Conservation (phyloP, 2,888 invertebrate genomes). For the Chymomyza amoena region DNA sequence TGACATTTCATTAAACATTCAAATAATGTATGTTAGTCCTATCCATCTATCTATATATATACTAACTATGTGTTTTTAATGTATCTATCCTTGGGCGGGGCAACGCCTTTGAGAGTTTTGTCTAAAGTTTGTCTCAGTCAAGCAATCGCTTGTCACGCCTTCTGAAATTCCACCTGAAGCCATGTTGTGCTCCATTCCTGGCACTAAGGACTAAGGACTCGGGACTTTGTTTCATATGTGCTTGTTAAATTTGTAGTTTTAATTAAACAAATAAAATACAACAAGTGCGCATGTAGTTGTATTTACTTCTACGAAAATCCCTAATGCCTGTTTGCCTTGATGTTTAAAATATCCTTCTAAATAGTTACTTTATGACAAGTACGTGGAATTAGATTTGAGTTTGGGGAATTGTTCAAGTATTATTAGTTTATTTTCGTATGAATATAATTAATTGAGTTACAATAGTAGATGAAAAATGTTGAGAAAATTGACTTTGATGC, state of each 20-base stretch:
- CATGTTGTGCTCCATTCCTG: not conserved
- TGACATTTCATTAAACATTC: constrained; percentile 45
- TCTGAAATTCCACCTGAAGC: not conserved
- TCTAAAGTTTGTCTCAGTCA: not conserved
- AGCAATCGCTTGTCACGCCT: not conserved
- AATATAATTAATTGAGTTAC: not conserved
- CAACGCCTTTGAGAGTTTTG: not conserved
- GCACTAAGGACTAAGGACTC: not conserved
- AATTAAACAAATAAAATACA: constrained; percentile 52
- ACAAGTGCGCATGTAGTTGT: not conserved
- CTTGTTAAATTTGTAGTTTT: constrained; percentile 40
- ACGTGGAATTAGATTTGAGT: not conserved
- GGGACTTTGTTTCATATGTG: not conserved
- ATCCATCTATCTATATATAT: not conserved
- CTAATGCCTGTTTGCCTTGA: constrained; percentile 1
- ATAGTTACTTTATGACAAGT: not conserved
- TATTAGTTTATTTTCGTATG: not conserved
- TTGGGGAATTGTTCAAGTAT: not conserved
- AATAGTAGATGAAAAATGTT: not conserved
- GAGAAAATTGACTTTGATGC: not conserved
- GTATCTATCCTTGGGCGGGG: not conserved
- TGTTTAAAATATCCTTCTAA: not conserved
- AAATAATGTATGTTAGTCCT: constrained; percentile 31
- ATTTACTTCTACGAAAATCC: not conserved
- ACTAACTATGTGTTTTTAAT: not conserved